Conservation (phyloP, 2,797 vertebrate genomes). For the Acrossocheilus wenchowensis region DNA sequence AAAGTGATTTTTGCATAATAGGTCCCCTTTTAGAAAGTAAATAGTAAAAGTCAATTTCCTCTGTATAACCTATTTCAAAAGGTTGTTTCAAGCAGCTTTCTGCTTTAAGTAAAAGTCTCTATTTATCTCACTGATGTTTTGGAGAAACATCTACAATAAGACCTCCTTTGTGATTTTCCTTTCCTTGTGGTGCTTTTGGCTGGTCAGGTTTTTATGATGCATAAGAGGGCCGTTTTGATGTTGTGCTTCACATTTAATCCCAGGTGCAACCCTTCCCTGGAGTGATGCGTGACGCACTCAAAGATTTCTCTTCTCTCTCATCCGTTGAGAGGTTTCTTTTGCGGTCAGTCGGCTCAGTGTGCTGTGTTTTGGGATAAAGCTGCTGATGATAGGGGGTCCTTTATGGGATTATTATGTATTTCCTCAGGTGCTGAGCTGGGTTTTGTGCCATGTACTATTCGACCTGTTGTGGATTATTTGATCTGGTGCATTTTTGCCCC, state of each 20-base stretch:
- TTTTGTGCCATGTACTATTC: neutral
- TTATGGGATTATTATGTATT: neutral
- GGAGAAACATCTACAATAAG: neutral
- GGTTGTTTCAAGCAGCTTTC: neutral
- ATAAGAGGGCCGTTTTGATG: slow-evolving; percentile 13
- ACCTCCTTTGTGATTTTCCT: neutral
- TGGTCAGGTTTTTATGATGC: slow-evolving; percentile 18
- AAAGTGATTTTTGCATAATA: too few species aligned
- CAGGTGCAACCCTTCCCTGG: neutral
- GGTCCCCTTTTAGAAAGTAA: neutral
- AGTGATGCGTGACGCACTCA: slow-evolving; percentile 1
- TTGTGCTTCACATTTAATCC: neutral
- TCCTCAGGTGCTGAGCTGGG: slow-evolving; percentile 3
- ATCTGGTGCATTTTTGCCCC: neutral
- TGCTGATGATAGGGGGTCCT: neutral
- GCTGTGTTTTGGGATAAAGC: neutral
- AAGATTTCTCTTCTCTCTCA: slow-evolving; percentile 12
- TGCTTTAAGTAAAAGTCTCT: neutral
- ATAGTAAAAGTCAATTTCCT: neutral
- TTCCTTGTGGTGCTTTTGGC: neutral
- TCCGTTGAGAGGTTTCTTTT: neutral
- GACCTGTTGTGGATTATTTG: slow-evolving; percentile 28
- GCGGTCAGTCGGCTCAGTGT: neutral
- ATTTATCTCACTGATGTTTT: neutral
- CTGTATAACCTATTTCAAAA: neutral